Conservation (phyloP, 92 coral and sea anemone species). For the Desmophyllum pertusum region DNA sequence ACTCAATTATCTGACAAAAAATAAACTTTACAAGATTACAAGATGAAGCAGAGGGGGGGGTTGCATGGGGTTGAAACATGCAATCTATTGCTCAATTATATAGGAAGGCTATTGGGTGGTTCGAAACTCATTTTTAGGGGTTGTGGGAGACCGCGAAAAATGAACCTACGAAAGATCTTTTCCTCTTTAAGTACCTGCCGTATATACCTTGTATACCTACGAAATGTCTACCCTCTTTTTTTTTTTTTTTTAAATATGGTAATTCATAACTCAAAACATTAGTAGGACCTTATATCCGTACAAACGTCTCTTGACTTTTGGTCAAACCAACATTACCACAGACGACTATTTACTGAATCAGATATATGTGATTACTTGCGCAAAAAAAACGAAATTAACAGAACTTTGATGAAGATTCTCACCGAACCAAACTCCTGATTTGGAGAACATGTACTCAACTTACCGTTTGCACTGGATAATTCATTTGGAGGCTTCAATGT, state of each 20-base stretch:
- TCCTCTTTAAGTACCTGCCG: not conserved
- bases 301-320: too few species aligned
- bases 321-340: too few species aligned
- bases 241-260: not conserved
- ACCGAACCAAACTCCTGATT: not conserved
- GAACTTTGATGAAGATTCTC: not conserved
- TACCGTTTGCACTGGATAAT: slow-evolving; percentile 28
- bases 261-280: not conserved
- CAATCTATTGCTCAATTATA: not conserved
- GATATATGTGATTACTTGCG: too few species aligned
- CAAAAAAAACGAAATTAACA: too few species aligned
- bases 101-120: too few species aligned
- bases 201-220: not conserved
- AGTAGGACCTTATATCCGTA: too few species aligned
- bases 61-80: too few species aligned
- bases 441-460: not conserved
- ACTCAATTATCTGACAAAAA: not conserved
- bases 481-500: slow-evolving; percentile 4
- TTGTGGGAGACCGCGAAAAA: too few species aligned
- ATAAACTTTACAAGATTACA: not conserved
- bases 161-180: not conserved
- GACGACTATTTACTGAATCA: too few species aligned
- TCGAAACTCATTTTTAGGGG: too few species aligned
- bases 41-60: not conserved
- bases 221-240: not conserved